Evolutionary conservation across 2,113 vertebrate genomes (phyloP).

Genomic region (Hydrolagus affinis): DNA sequence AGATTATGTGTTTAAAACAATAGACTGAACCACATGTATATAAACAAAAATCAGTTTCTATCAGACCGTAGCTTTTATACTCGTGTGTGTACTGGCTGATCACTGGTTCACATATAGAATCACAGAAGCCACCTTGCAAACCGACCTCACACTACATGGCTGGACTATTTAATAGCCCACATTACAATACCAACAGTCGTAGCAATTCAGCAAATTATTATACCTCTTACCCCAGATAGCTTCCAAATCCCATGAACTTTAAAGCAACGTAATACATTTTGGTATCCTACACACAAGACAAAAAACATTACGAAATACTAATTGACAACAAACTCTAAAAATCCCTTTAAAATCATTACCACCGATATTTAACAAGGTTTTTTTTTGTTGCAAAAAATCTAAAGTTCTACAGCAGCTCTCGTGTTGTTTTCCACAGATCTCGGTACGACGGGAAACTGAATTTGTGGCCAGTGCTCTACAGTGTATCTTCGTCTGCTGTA

Average conservation of each 20-base stretch:
- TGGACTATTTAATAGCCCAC: conserved; percentile 25
- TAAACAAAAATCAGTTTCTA: not conserved
- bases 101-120: too few relatives aligned
- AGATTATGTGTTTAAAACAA: not conserved
- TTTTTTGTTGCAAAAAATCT: not conserved
- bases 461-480: not conserved
- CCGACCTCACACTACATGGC: not conserved
- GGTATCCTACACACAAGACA: conserved; percentile 13
- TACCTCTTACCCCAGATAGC: not conserved
- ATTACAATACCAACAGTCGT: conserved; percentile 13
- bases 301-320: conserved; percentile 4
- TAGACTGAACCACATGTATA: not conserved
- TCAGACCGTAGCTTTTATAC: not conserved
- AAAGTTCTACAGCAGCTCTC: conserved; percentile 8
- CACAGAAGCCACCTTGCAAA: not conserved
- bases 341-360: conserved; percentile 16
- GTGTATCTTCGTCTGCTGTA: conserved; percentile 1
- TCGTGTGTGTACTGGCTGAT: conserved; percentile 3
- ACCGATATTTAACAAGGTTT: not conserved
- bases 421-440: conserved; percentile 25
- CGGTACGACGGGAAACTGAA: not conserved
- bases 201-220: conserved; percentile 1
- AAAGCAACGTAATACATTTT: conserved; percentile 26
- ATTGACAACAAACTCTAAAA: conserved; percentile 4
- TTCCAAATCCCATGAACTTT: conserved; percentile 2